Percentiles rank a stretch among this genome's conserved stretches.
Conservation (phyloP, 37 sponge, comb jelly and placozoan species). For the Beroe ovata region DNA sequence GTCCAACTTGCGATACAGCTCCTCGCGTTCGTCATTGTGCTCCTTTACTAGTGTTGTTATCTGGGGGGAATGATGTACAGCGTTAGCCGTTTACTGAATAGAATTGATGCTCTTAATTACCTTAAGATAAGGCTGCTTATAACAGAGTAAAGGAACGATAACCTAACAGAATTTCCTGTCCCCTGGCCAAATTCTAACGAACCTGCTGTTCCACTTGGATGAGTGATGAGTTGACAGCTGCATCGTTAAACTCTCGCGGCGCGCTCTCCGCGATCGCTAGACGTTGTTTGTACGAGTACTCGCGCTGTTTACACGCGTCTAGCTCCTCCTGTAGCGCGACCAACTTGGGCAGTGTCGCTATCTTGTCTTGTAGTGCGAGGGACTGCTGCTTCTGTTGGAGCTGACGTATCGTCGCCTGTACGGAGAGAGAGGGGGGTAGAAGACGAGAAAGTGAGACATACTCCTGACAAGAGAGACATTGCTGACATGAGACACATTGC, state of each 20-base stretch:
- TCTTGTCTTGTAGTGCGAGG: background rate
- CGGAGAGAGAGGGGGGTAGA: background rate
- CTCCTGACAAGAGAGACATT: too few relatives aligned
- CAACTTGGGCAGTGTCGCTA: conserved; percentile 6
- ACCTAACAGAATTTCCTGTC: too few relatives aligned
- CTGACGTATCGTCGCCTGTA: conserved; percentile 50
- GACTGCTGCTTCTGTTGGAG: conserved; percentile 44
- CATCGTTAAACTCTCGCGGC: conserved; percentile 30
- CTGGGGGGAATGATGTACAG: conserved; percentile 9
- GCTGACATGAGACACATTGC: too few relatives aligned
- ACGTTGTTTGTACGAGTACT: background rate
- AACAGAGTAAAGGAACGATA: too few relatives aligned
- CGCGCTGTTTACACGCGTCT: conserved; percentile 22
- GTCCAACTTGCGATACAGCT: conserved; percentile 12
- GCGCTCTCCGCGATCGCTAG: background rate
- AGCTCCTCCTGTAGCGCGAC: conserved; percentile 1
- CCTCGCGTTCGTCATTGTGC: conserved; percentile 21
- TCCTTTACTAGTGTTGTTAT: conserved; percentile 23
- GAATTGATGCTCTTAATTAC: too few relatives aligned
- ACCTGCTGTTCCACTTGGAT: conserved; percentile 31
- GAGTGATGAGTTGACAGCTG: conserved; percentile 36
- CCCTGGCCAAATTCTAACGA: too few relatives aligned
- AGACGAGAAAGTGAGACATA: too few relatives aligned
- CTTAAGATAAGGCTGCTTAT: too few relatives aligned
- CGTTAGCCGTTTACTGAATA: too few relatives aligned